Evolutionary conservation across 1,140 invertebrate species (phyloP).

Genomic region (Heterodera carotae): DNA sequence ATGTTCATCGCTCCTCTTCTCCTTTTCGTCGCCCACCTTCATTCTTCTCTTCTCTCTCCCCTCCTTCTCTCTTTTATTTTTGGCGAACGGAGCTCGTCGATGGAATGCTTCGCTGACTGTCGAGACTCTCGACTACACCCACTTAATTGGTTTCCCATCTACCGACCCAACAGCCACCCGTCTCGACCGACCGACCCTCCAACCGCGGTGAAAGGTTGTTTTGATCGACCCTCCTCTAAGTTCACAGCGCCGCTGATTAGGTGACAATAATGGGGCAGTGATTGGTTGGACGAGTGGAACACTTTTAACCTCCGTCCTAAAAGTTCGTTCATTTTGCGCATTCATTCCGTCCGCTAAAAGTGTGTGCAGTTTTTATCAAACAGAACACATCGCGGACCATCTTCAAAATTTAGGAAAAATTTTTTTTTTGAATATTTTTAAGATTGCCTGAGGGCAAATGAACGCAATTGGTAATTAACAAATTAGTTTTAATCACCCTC

Average conservation of each 20-base stretch:
- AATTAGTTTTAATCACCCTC: too few relatives aligned
- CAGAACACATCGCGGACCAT: too few relatives aligned
- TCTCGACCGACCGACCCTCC: not conserved
- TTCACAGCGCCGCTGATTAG: not conserved
- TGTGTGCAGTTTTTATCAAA: not conserved
- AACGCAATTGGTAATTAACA: too few relatives aligned
- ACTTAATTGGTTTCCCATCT: not conserved
- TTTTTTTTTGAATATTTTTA: not conserved
- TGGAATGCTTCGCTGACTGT: not conserved
- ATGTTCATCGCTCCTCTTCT: not conserved
- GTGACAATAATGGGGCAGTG: not conserved
- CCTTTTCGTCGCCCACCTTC: too few relatives aligned
- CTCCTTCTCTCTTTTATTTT: not conserved
- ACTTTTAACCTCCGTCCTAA: not conserved
- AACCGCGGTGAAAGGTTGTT: not conserved
- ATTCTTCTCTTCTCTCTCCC: not conserved
- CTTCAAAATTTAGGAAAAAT: too few relatives aligned
- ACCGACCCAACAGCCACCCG: too few relatives aligned
- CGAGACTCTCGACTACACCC: not conserved
- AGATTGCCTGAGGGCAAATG: not conserved
- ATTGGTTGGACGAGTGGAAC: not conserved
- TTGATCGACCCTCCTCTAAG: not conserved
- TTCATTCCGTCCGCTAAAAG: not conserved
- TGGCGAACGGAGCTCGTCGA: not conserved
- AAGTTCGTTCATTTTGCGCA: not conserved